These are phyloP conservation scores for Forpus xanthops DNA, from an alignment of 2,797 vertebrate genomes.

Conservation along the genomic window DNA sequence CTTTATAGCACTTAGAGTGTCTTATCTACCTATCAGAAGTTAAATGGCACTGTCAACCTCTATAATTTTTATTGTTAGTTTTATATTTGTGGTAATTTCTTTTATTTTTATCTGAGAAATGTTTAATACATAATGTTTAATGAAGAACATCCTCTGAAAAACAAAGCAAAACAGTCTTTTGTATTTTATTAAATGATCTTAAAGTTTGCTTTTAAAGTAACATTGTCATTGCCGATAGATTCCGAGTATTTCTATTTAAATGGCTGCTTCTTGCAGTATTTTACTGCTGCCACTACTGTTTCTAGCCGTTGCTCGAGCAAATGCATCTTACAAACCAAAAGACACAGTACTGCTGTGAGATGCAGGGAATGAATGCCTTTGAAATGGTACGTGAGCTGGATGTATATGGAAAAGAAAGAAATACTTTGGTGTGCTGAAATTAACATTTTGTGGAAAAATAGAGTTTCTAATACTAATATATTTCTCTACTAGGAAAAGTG, in stretches of 20 bases:
- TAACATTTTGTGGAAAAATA: conserved; percentile 10
- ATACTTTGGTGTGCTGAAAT: background rate
- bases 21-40: background rate
- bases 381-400: background rate
- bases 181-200: background rate
- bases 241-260: background rate
- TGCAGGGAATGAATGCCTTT: background rate
- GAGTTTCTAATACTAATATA: too few species aligned
- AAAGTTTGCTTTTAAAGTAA: background rate
- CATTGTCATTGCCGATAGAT: background rate
- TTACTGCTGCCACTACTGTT: background rate
- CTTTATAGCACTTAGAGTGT: background rate
- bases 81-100: background rate
- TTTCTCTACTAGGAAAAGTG: background rate
- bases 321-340: background rate
- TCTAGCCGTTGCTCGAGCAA: background rate
- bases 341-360: background rate
- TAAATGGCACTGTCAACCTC: background rate
- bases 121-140: too few species aligned
- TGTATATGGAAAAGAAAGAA: background rate
- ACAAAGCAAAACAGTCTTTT: background rate
- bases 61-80: background rate
- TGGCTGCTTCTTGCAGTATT: background rate
- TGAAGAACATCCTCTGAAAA: background rate
- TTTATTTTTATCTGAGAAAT: background rate